These are phyloP conservation scores for Cantharis nigra DNA, from an alignment of 2,888 invertebrate species.

Conservation along the genomic window DNA sequence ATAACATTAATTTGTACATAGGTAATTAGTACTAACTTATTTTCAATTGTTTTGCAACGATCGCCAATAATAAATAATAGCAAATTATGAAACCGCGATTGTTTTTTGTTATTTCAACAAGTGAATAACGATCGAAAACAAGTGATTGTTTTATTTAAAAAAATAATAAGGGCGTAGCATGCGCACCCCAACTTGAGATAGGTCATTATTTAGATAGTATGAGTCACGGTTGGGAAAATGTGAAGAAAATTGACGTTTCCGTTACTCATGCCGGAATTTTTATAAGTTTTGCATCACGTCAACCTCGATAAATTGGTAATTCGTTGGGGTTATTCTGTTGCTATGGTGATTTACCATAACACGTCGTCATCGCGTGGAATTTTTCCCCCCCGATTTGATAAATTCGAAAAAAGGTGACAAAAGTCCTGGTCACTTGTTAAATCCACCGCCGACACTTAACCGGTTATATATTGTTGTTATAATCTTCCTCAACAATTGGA, in stretches of 20 bases:
- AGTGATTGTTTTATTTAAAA: not conserved
- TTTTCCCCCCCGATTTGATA: not conserved
- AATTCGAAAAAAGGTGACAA: not conserved
- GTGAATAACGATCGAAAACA: not conserved
- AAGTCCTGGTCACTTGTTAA: not conserved
- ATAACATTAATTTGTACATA: not conserved
- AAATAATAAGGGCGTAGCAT: constrained; percentile 9
- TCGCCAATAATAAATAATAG: not conserved
- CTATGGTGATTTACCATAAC: not conserved
- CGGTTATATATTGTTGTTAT: not conserved
- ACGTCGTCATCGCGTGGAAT: not conserved
- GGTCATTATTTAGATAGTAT: constrained; percentile 24
- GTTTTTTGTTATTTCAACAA: not conserved
- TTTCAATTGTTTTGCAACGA: not conserved
- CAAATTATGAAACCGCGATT: not conserved
- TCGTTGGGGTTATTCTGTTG: not conserved
- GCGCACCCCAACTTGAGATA: constrained; percentile 22
- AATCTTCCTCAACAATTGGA: not conserved
- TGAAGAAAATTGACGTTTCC: constrained; percentile 5
- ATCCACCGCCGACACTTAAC: not conserved
- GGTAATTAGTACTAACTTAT: not conserved
- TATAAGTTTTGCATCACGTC: not conserved
- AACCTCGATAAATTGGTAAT: not conserved
- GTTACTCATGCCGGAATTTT: constrained; percentile 1
- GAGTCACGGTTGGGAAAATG: constrained; percentile 18